phyloP scores from a whole-genome alignment of 2,888 invertebrate genomes.

The Morpho deidamia region DNA sequence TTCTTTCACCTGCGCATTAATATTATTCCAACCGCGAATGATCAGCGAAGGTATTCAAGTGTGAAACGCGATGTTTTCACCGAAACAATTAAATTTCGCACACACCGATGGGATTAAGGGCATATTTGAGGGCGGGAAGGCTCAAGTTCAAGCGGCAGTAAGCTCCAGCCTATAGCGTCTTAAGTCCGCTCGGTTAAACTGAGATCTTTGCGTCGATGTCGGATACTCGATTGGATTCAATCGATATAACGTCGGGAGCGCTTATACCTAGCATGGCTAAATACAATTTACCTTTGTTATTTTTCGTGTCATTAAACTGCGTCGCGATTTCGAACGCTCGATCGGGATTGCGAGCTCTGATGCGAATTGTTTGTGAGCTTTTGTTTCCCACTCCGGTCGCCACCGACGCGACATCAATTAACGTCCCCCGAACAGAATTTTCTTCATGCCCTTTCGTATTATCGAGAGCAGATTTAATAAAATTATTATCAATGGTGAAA shows the following conservation, averaged over 20 bases:
- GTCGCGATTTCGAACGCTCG: conserved; percentile 74
- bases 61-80: conserved; percentile 59
- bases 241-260: conserved; percentile 61
- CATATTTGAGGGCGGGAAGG: conserved; percentile 43
- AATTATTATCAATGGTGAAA: conserved; percentile 28
- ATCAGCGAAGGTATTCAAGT: conserved; percentile 49
- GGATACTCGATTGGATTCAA: conserved; percentile 51
- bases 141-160: conserved; percentile 40
- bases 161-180: conserved; percentile 48
- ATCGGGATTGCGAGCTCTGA: conserved; percentile 75
- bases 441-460: conserved; percentile 58
- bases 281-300: conserved; percentile 79
- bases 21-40: conserved; percentile 53
- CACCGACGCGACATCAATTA: conserved; percentile 76
- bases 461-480: conserved; percentile 57
- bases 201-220: conserved; percentile 52
- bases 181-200: conserved; percentile 59
- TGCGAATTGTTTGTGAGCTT: conserved; percentile 77
- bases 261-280: conserved; percentile 68
- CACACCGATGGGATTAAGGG: conserved; percentile 59
- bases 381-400: conserved; percentile 70
- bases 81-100: conserved; percentile 73
- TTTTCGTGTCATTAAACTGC: conserved; percentile 79
- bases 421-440: conserved; percentile 67
- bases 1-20: conserved; percentile 68